Evolutionary conservation across 1,140 invertebrate genomes (phyloP).

Genomic region (Riptortus pedestris): DNA sequence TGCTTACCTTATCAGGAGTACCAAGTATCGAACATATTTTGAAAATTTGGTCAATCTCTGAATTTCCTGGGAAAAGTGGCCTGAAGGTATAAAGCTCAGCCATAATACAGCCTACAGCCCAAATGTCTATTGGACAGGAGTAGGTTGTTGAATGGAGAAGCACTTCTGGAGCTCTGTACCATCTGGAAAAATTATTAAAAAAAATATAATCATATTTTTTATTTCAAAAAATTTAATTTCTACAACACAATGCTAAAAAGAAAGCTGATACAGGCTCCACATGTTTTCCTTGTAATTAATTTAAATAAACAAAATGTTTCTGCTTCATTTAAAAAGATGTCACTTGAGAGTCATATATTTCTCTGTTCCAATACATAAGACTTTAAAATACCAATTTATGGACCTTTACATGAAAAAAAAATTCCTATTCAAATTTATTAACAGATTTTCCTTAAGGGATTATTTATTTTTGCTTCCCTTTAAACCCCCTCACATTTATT

Average conservation of each 20-base stretch:
- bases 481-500: too few species aligned
- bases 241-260: not conserved
- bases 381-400: too few species aligned
- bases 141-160: conserved; percentile 90
- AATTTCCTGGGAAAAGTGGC: conserved; percentile 92
- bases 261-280: conserved; percentile 10
- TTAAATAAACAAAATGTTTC: too few species aligned
- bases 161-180: conserved; percentile 91
- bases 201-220: not conserved
- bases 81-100: conserved; percentile 96
- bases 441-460: too few species aligned
- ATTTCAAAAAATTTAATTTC: not conserved
- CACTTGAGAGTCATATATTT: too few species aligned
- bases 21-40: conserved; percentile 93
- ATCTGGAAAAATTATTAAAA: conserved; percentile 32
- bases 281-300: not conserved
- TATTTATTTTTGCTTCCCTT: too few species aligned
- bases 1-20: conserved; percentile 80
- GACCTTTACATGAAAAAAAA: too few species aligned
- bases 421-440: too few species aligned
- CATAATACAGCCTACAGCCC: conserved; percentile 96
- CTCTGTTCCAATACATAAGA: too few species aligned
- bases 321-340: too few species aligned
- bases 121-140: conserved; percentile 94
- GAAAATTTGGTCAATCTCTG: conserved; percentile 97